Conservation (phyloP, 2,888 invertebrate genomes). For the Epinotia brunnichana region DNA sequence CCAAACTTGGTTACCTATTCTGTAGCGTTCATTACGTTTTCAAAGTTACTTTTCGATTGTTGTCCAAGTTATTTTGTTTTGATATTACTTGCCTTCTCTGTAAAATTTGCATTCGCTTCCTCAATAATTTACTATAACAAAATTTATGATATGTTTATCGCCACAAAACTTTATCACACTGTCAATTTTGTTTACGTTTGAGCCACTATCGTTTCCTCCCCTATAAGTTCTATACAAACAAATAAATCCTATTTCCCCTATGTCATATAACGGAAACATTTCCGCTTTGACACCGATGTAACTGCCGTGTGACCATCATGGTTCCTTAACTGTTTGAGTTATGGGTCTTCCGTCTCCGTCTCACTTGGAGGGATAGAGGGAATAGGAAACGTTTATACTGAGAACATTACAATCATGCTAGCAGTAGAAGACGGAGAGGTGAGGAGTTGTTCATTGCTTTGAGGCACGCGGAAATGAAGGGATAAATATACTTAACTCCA, state of each 20-base stretch:
- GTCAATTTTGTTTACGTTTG: conserved; percentile 25
- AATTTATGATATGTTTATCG: conserved; percentile 27
- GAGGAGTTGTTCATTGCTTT: background rate
- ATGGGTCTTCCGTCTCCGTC: conserved; percentile 55
- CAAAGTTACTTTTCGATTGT: conserved; percentile 20
- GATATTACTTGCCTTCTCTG: background rate
- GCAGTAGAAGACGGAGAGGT: conserved; percentile 46
- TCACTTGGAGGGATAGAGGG: conserved; percentile 49
- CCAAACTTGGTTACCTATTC: conserved; percentile 23
- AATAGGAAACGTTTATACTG: conserved; percentile 52
- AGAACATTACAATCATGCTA: conserved; percentile 55
- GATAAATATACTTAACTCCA: background rate
- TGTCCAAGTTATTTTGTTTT: conserved; percentile 16
- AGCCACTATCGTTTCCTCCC: conserved; percentile 23
- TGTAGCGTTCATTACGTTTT: conserved; percentile 16
- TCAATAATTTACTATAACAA: conserved; percentile 5
- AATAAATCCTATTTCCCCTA: conserved; percentile 60
- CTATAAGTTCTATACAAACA: conserved; percentile 45
- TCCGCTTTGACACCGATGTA: conserved; percentile 74
- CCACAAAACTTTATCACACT: conserved; percentile 15
- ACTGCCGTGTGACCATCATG: conserved; percentile 68
- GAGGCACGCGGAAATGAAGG: background rate
- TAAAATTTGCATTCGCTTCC: conserved; percentile 5
- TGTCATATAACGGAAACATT: conserved; percentile 63
- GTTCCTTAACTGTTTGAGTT: conserved; percentile 62